phyloP scores from a whole-genome alignment of 2,797 vertebrate species.

The Leontopithecus rosalia region DNA sequence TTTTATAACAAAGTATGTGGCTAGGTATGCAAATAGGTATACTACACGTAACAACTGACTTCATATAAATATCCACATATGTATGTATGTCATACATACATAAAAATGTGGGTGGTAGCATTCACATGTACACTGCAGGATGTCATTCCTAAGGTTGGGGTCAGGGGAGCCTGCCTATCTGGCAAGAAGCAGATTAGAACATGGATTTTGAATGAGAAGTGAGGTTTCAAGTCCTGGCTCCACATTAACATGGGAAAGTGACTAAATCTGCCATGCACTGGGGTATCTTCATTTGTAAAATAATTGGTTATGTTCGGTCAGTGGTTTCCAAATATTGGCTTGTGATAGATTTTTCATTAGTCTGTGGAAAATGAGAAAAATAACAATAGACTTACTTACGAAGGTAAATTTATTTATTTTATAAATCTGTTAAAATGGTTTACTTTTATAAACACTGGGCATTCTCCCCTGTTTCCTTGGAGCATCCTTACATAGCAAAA shows the following conservation, averaged over 20 bases:
- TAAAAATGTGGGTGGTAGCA: not conserved
- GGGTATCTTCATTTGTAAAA: not conserved
- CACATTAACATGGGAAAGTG: not conserved
- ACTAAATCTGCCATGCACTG: not conserved
- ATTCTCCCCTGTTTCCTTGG: not conserved
- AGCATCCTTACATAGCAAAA: not conserved
- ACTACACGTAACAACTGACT: not conserved
- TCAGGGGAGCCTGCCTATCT: not conserved
- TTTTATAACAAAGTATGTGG: not conserved
- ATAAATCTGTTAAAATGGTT: slow-evolving; percentile 7
- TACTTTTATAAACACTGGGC: not conserved
- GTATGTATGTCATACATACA: not conserved
- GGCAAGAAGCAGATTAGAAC: not conserved
- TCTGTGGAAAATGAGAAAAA: slow-evolving; percentile 47
- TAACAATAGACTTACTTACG: not conserved
- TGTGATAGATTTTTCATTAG: not conserved
- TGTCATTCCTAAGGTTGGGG: not conserved
- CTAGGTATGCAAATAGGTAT: not conserved
- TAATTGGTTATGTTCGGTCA: not conserved
- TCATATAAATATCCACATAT: not conserved
- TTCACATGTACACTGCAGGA: not conserved
- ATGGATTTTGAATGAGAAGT: not conserved
- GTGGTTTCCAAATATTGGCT: not conserved
- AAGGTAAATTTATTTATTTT: slow-evolving; percentile 31
- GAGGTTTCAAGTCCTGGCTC: not conserved